Conservation (phyloP, 1,140 invertebrate species). For the Psilanteris sp. region DNA sequence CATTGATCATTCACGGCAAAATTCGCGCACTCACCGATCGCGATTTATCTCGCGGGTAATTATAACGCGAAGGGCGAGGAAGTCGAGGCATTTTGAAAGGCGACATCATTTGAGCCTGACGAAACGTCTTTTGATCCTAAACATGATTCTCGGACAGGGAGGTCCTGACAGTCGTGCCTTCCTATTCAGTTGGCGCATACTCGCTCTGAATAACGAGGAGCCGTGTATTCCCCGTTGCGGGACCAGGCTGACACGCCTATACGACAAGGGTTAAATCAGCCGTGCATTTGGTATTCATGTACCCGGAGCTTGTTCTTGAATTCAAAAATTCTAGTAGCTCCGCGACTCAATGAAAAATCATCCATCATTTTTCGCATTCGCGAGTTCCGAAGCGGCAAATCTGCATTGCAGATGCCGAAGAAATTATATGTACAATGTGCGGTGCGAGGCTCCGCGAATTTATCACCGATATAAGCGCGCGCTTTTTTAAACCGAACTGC, state of each 20-base stretch:
- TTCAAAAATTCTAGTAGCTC: constrained; percentile 47
- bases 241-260: constrained; percentile 60
- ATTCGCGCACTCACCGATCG: no score
- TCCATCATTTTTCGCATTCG: constrained; percentile 38
- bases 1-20: neutral
- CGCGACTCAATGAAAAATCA: constrained; percentile 35
- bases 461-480: constrained; percentile 17
- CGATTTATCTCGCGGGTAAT: constrained; percentile 10
- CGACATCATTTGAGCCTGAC: constrained; percentile 28
- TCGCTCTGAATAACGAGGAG: constrained; percentile 56
- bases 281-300: constrained; percentile 56
- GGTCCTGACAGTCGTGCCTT: constrained; percentile 32
- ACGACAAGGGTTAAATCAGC: constrained; percentile 63
- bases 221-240: constrained; percentile 55
- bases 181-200: constrained; percentile 49
- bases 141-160: constrained; percentile 32
- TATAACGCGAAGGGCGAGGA: neutral
- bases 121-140: constrained; percentile 54
- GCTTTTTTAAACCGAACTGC: constrained; percentile 16
- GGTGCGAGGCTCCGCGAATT: constrained; percentile 2
- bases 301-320: constrained; percentile 54
- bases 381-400: constrained; percentile 6
- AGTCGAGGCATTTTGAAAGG: constrained; percentile 8
- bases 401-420: constrained; percentile 36
- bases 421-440: constrained; percentile 37